phyloP scores from a whole-genome alignment of 2,797 vertebrate species.

The Chaetophractus vellerosus region DNA sequence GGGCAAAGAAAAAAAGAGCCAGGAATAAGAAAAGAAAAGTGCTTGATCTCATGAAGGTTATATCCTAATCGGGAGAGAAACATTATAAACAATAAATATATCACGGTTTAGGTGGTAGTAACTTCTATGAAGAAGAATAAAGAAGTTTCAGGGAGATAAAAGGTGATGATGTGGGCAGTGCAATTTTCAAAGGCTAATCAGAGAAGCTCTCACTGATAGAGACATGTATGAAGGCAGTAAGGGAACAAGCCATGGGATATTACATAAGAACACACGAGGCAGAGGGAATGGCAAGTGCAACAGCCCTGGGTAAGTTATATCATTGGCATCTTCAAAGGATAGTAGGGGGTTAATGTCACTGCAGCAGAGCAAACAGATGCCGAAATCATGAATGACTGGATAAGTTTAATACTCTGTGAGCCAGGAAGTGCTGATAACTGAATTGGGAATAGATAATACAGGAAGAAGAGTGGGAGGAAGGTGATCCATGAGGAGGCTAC shows the following conservation, averaged over 20 bases:
- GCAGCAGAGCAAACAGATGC: background rate
- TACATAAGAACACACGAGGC: background rate
- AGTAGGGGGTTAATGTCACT: background rate
- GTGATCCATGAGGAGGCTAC: background rate
- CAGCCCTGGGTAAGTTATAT: background rate
- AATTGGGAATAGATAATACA: background rate
- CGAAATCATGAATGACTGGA: background rate
- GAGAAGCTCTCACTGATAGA: background rate
- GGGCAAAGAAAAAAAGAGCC: background rate
- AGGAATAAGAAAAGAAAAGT: background rate
- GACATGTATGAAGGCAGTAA: background rate
- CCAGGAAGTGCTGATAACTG: background rate
- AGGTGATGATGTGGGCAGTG: background rate
- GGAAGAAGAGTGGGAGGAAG: background rate
- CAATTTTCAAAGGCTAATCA: background rate
- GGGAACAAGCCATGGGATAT: background rate
- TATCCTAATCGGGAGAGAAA: background rate
- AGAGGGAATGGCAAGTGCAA: background rate
- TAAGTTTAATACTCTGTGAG: background rate
- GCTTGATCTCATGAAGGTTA: background rate
- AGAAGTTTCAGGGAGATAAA: background rate
- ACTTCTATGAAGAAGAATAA: background rate
- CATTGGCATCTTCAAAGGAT: background rate
- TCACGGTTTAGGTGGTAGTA: background rate
- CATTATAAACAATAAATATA: background rate